Evolutionary conservation across 2,888 invertebrate genomes (phyloP).

Genomic region (Eupithecia tripunctaria): DNA sequence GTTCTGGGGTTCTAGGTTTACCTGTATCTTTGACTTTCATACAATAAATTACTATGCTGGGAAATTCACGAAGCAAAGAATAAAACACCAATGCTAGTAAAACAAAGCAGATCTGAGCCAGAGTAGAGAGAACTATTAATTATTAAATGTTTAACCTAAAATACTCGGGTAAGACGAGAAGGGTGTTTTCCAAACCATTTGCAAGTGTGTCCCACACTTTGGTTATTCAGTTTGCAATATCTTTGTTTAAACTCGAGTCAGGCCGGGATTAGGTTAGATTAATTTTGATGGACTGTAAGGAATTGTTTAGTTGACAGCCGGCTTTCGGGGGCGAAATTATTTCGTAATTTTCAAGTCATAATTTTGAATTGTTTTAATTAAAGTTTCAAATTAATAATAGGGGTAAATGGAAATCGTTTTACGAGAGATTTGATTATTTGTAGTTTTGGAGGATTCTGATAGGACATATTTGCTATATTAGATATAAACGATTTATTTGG

Average conservation of each 20-base stretch:
- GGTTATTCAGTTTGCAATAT: conserved; percentile 78
- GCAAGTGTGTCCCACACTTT: conserved; percentile 52
- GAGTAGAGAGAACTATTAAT: background rate
- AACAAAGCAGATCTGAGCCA: background rate
- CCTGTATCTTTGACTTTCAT: no score
- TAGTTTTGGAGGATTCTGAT: background rate
- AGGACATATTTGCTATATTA: background rate
- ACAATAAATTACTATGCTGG: background rate
- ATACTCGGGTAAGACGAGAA: background rate
- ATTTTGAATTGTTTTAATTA: conserved; percentile 77
- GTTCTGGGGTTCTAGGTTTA: background rate
- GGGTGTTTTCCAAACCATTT: background rate
- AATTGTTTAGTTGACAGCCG: conserved; percentile 80
- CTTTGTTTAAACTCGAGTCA: conserved; percentile 80
- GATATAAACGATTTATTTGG: background rate
- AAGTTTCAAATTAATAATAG: conserved; percentile 70
- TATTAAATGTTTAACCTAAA: no score
- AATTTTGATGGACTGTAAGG: conserved; percentile 82
- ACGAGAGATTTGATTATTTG: conserved; percentile 60
- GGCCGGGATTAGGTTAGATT: conserved; percentile 79
- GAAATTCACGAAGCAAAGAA: background rate
- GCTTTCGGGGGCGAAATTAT: conserved; percentile 74
- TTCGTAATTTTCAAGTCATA: conserved; percentile 74
- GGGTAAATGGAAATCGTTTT: conserved; percentile 58
- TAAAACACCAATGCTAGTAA: background rate